phyloP scores from a whole-genome alignment of 2,113 vertebrate species.

The Platysteira castanea region DNA sequence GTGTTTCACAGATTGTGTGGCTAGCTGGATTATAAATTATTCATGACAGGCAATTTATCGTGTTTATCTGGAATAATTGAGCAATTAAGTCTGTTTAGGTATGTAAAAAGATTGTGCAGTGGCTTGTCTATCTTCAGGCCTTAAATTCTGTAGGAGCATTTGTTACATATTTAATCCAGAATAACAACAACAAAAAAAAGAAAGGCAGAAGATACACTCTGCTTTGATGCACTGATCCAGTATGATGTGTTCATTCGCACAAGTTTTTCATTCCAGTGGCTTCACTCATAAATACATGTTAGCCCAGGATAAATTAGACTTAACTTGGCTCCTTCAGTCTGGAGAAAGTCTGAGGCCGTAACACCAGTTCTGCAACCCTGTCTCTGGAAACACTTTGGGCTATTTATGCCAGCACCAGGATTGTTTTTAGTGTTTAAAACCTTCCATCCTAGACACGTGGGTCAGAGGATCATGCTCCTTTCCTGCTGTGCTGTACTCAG shows the following conservation, averaged over 20 bases:
- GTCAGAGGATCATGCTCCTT: background rate
- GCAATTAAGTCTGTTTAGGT: constrained; percentile 60
- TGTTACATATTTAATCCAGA: constrained; percentile 18
- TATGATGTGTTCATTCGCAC: background rate
- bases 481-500: background rate
- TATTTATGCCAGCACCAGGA: background rate
- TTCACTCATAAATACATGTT: background rate
- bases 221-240: background rate
- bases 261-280: background rate
- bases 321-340: background rate
- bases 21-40: constrained; percentile 44
- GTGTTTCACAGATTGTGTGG: background rate
- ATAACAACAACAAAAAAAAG: background rate
- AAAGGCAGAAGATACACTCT: background rate
- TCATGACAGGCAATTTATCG: constrained; percentile 22
- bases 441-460: background rate
- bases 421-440: background rate
- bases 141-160: background rate
- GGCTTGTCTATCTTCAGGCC: constrained; percentile 40
- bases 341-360: background rate
- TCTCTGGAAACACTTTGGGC: background rate
- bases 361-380: background rate
- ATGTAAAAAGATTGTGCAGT: constrained; percentile 37
- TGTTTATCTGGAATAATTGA: constrained; percentile 61
- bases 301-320: background rate